Conservation (phyloP, 2,113 vertebrate species). For the Urocolius indicus region DNA sequence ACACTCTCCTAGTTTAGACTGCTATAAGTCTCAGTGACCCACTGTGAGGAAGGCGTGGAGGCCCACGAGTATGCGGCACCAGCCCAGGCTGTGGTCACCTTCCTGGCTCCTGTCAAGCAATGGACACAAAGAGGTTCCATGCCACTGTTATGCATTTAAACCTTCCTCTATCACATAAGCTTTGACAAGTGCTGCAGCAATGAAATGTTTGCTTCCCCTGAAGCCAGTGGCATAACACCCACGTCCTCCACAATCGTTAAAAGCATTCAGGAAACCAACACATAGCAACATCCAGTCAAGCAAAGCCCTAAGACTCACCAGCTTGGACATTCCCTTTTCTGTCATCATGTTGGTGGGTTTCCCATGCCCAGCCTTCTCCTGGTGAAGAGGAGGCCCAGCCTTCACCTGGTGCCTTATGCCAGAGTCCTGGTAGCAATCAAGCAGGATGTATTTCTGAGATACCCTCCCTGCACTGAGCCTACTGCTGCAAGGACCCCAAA, state of each 20-base stretch:
- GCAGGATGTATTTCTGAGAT: neutral
- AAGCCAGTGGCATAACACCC: neutral
- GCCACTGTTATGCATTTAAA: neutral
- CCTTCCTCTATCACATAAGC: neutral
- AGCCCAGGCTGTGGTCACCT: neutral
- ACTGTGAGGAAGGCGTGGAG: conserved; percentile 38
- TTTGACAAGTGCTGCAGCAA: neutral
- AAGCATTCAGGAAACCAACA: accelerated
- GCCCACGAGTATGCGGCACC: accelerated
- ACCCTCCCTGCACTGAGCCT: neutral
- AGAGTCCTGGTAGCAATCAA: neutral
- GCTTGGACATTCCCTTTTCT: neutral
- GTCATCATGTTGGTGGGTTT: accelerated
- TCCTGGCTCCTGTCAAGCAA: accelerated
- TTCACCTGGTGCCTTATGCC: neutral
- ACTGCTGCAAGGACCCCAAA: neutral
- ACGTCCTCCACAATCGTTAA: accelerated
- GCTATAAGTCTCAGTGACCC: conserved; percentile 75
- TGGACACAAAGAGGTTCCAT: accelerated
- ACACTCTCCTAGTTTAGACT: conserved; percentile 79
- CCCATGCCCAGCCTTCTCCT: neutral
- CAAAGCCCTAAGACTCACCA: neutral
- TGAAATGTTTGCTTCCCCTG: accelerated
- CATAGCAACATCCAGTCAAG: neutral
- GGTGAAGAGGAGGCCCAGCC: too few species aligned